Conservation (phyloP, 2,888 invertebrate genomes). For the Hypsopygia costalis region DNA sequence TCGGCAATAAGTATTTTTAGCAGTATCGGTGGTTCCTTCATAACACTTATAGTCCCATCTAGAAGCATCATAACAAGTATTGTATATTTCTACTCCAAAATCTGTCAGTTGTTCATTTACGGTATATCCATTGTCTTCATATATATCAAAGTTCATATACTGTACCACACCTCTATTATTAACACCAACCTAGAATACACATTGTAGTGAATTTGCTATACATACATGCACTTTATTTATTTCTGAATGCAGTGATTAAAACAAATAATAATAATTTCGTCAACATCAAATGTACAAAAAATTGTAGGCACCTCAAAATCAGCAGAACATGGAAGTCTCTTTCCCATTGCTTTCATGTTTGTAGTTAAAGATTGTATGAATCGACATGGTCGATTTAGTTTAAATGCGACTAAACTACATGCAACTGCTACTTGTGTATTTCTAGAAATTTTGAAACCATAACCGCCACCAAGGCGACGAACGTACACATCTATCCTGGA, state of each 20-base stretch:
- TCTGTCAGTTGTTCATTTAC: slow-evolving; percentile 34
- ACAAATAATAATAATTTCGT: too few species aligned
- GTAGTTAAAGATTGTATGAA: slow-evolving; percentile 82
- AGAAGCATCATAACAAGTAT: slow-evolving; percentile 33
- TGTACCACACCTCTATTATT: slow-evolving; percentile 70
- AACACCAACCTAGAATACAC: slow-evolving; percentile 33
- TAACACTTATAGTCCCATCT: slow-evolving; percentile 40
- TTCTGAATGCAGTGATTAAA: too few species aligned
- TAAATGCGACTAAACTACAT: slow-evolving; percentile 82
- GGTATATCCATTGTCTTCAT: slow-evolving; percentile 67
- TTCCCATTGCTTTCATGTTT: slow-evolving; percentile 82
- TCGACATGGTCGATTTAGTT: slow-evolving; percentile 82
- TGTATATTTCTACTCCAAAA: slow-evolving; percentile 23
- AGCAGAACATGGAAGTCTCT: slow-evolving; percentile 62
- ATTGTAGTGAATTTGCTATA: slow-evolving; percentile 1
- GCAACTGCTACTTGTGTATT: slow-evolving; percentile 78
- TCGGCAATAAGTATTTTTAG: slow-evolving; percentile 45
- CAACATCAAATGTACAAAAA: too few species aligned
- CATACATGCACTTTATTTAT: neutral
- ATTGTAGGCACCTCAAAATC: slow-evolving; percentile 62
- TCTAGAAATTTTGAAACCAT: slow-evolving; percentile 86
- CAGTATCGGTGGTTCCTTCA: slow-evolving; percentile 41
- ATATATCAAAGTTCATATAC: slow-evolving; percentile 65
- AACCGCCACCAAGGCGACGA: slow-evolving; percentile 60
- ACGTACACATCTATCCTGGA: slow-evolving; percentile 82